A percentile compares a stretch with the other conserved stretches of the same genome.
phyloP scores from a whole-genome alignment of 2,797 vertebrate genomes.

The Danio aesculapii region DNA sequence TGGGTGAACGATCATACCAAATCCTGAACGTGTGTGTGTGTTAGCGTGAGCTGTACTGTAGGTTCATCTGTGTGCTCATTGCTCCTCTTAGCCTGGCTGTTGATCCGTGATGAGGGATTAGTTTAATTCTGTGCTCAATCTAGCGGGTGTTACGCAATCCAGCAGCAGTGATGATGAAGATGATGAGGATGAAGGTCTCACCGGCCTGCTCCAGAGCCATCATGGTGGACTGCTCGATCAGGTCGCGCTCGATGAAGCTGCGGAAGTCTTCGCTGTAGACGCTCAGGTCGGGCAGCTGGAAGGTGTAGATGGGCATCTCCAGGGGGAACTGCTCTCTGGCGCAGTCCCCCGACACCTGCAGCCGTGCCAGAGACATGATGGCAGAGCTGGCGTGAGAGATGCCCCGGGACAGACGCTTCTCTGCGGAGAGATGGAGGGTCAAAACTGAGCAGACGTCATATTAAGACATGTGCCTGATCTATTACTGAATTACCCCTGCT shows the following conservation, averaged over 20 bases:
- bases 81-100: not conserved
- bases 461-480: too few species aligned
- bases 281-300: slow-evolving; percentile 97
- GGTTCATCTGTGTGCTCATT: not conserved
- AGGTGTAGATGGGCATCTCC: slow-evolving; percentile 99
- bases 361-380: slow-evolving; percentile 94
- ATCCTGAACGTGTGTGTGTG: not conserved
- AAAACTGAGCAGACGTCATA: too few species aligned
- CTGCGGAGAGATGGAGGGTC: slow-evolving; percentile 67
- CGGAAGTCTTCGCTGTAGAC: slow-evolving; percentile 99
- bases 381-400: slow-evolving; percentile 99
- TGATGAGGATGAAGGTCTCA: slow-evolving; percentile 64
- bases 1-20: not conserved
- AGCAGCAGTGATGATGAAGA: not conserved
- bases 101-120: slow-evolving; percentile 28
- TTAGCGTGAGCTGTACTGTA: not conserved
- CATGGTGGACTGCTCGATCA: slow-evolving; percentile 98
- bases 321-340: slow-evolving; percentile 94
- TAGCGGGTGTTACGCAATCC: not conserved
- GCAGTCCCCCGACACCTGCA: slow-evolving; percentile 94
- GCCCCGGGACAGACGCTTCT: slow-evolving; percentile 96
- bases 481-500: too few species aligned
- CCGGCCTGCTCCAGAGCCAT: slow-evolving; percentile 97
- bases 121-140: slow-evolving; percentile 1
- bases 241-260: slow-evolving; percentile 95